phyloP scores from a whole-genome alignment of 2,888 invertebrate genomes.

The Leptodirus hochenwartii region DNA sequence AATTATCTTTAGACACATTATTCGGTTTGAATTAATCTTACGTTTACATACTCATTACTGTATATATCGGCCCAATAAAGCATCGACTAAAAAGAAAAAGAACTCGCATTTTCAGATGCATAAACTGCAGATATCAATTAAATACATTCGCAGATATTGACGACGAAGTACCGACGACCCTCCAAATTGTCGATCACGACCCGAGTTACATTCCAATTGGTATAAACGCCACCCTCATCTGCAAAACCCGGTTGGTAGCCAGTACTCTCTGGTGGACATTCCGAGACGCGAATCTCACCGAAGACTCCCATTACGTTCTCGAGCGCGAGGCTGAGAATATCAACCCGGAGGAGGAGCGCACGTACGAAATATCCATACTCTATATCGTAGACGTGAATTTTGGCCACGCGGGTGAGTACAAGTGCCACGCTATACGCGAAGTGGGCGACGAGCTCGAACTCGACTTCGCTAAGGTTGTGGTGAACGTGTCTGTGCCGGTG shows the following conservation, averaged over 20 bases:
- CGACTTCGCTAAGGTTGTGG: conserved; percentile 20
- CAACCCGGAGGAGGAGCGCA: conserved; percentile 24
- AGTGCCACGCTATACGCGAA: conserved; percentile 32
- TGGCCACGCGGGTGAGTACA: conserved; percentile 39
- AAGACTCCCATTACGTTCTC: conserved; percentile 23
- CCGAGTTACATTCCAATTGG: conserved; percentile 25
- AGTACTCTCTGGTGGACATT: conserved; percentile 39
- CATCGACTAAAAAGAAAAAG: too few species aligned
- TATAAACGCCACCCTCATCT: conserved; percentile 32
- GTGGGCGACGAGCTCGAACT: conserved; percentile 18
- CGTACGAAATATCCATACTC: conserved; percentile 29
- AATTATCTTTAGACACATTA: too few species aligned
- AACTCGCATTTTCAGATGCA: too few species aligned
- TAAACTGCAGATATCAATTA: too few species aligned
- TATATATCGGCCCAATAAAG: too few species aligned
- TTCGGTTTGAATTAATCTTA: too few species aligned
- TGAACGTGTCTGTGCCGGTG: conserved; percentile 30
- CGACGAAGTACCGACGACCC: conserved; percentile 22
- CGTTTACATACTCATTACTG: too few species aligned
- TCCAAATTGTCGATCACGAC: conserved; percentile 21
- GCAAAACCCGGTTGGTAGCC: conserved; percentile 30
- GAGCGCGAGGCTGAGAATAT: conserved; percentile 27
- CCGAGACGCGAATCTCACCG: conserved; percentile 34
- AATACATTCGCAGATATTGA: conserved; percentile 13
- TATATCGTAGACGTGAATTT: conserved; percentile 34